These are phyloP conservation scores for Gasterosteus nipponicus DNA, from an alignment of 2,113 vertebrate genomes.

Conservation along the genomic window DNA sequence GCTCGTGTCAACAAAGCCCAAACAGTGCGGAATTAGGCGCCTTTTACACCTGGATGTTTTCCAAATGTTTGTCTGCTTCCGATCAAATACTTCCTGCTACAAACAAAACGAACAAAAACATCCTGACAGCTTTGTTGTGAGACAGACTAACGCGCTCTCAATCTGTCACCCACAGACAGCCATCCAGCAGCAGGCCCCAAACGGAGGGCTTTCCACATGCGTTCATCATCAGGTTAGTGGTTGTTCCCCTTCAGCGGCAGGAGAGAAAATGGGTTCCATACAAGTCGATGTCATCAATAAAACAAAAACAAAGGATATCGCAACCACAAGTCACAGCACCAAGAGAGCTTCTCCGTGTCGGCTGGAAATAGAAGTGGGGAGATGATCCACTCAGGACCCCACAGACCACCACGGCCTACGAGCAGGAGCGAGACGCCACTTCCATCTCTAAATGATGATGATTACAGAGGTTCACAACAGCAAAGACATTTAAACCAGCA, in stretches of 20 bases:
- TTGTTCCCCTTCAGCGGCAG: slow-evolving; percentile 17
- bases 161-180: not conserved
- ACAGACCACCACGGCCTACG: slow-evolving; percentile 16
- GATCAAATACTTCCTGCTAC: not conserved
- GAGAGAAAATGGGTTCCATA: not conserved
- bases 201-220: not conserved
- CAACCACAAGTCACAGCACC: not conserved
- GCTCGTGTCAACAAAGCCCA: slow-evolving; percentile 39
- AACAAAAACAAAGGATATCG: slow-evolving; percentile 12
- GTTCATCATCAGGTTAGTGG: slow-evolving; percentile 1
- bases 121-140: slow-evolving; percentile 1
- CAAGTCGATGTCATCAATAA: slow-evolving; percentile 29
- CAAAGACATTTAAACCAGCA: not conserved
- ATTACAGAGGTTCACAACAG: not conserved
- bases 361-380: slow-evolving; percentile 43
- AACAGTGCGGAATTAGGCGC: slow-evolving; percentile 17
- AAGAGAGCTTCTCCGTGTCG: slow-evolving; percentile 9
- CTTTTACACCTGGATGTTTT: slow-evolving; percentile 28
- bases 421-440: not conserved
- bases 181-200: not conserved
- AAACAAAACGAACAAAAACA: slow-evolving; percentile 3
- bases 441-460: not conserved
- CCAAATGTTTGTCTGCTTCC: slow-evolving; percentile 21
- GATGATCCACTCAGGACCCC: slow-evolving; percentile 23
- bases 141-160: slow-evolving; percentile 15